Percentiles rank a stretch among this genome's conserved stretches.
These are phyloP conservation scores for Drosophila trapezifrons DNA, from an alignment of 1,140 invertebrate genomes.

Conservation along the genomic window DNA sequence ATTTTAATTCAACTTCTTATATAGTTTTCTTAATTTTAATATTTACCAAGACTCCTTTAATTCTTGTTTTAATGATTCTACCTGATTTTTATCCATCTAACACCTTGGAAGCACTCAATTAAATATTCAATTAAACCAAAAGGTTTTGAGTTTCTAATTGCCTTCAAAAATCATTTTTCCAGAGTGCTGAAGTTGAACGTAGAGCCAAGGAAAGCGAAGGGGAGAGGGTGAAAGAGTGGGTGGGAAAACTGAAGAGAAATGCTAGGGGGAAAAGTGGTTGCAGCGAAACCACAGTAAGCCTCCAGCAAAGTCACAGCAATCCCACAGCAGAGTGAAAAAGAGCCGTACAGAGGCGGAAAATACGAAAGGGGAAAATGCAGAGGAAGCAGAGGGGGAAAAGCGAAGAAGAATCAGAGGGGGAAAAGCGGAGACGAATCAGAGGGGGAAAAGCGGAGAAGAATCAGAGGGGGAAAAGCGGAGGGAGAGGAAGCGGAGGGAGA, in stretches of 20 bases:
- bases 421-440: no score
- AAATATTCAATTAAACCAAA: slow-evolving; percentile 1
- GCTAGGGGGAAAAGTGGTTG: slow-evolving; percentile 10
- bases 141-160: not conserved
- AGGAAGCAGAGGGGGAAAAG: not conserved
- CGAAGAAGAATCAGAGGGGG: not conserved
- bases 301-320: slow-evolving; percentile 32
- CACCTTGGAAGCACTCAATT: not conserved
- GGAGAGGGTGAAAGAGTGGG: not conserved
- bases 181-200: not conserved
- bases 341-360: not conserved
- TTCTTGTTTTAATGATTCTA: not conserved
- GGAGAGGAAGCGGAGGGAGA: not conserved
- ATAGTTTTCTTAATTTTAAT: no score
- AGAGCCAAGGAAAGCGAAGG: not conserved
- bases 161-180: slow-evolving; percentile 7
- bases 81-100: not conserved
- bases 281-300: slow-evolving; percentile 22
- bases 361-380: not conserved
- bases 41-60: no score
- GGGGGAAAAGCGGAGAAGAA: slow-evolving; percentile 1
- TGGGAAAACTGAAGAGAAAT: slow-evolving; percentile 4
- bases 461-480: not conserved
- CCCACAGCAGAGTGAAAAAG: slow-evolving; percentile 32
- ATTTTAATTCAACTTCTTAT: no score